These are phyloP conservation scores for Agriopis aurantiaria DNA, from an alignment of 2,888 invertebrate genomes.

Conservation along the genomic window DNA sequence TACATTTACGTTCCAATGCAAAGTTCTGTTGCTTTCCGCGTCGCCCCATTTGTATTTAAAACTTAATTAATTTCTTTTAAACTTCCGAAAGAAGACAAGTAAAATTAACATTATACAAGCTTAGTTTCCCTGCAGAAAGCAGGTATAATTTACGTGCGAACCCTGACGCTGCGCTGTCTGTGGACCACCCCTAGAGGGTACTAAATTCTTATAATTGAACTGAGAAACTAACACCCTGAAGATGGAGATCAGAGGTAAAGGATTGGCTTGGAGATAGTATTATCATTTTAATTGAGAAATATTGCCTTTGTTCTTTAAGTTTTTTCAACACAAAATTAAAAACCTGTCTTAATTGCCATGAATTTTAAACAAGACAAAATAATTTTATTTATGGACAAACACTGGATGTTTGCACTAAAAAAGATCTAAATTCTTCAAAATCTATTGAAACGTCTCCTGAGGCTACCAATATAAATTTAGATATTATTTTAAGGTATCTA, in stretches of 20 bases:
- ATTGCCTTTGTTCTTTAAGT: not conserved
- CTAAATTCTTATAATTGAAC: conserved; percentile 75
- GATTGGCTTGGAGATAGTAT: conserved; percentile 23
- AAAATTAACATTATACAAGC: conserved; percentile 29
- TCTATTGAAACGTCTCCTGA: no score
- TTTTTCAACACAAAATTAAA: no score
- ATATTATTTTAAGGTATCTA: no score
- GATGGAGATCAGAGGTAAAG: conserved; percentile 27
- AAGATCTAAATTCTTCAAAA: no score
- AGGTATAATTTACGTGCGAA: conserved; percentile 60
- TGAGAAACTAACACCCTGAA: conserved; percentile 39
- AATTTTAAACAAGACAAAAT: no score
- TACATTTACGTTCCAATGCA: no score
- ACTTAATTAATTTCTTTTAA: not conserved
- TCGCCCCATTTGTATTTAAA: no score
- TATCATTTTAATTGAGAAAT: conserved; percentile 17
- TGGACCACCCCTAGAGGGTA: conserved; percentile 54
- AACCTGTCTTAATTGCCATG: no score
- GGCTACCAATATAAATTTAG: no score
- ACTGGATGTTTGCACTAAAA: no score
- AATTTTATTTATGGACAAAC: no score
- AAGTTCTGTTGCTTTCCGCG: no score
- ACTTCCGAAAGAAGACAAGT: conserved; percentile 12
- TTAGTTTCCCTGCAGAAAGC: conserved; percentile 27
- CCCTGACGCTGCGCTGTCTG: conserved; percentile 52